Conservation (phyloP, 2,797 vertebrate genomes). For the Carduelis carduelis region DNA sequence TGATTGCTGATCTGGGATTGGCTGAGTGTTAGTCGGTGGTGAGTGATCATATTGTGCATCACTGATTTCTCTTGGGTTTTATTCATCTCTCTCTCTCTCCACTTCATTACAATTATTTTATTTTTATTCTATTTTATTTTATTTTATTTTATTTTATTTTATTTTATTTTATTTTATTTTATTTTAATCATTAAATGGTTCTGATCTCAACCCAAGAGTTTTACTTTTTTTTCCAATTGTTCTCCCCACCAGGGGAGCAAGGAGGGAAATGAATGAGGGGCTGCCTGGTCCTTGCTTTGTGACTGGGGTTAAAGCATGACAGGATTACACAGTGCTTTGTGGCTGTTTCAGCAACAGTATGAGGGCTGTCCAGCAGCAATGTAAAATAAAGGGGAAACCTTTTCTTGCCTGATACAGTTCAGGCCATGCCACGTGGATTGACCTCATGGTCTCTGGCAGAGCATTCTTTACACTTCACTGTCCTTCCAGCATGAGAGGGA, state of each 20-base stretch:
- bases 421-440: too few species aligned
- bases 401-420: not conserved
- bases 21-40: not conserved
- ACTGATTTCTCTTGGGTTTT: not conserved
- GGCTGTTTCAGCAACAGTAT: not conserved
- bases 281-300: not conserved
- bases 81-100: not conserved
- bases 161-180: not conserved
- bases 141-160: not conserved
- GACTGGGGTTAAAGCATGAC: not conserved
- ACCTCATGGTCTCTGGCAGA: not conserved
- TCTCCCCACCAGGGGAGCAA: fast-evolving
- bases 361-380: not conserved
- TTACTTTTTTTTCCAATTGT: not conserved
- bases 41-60: not conserved
- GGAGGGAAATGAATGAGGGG: not conserved
- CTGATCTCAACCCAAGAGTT: not conserved
- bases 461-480: not conserved
- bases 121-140: not conserved
- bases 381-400: not conserved
- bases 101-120: not conserved
- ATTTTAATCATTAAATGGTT: not conserved
- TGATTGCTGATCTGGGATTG: not conserved
- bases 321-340: not conserved
- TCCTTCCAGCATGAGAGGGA: not conserved